Base-by-base conservation (phyloP, 2,113 vertebrate species). In the Percina caprodes region DNA sequence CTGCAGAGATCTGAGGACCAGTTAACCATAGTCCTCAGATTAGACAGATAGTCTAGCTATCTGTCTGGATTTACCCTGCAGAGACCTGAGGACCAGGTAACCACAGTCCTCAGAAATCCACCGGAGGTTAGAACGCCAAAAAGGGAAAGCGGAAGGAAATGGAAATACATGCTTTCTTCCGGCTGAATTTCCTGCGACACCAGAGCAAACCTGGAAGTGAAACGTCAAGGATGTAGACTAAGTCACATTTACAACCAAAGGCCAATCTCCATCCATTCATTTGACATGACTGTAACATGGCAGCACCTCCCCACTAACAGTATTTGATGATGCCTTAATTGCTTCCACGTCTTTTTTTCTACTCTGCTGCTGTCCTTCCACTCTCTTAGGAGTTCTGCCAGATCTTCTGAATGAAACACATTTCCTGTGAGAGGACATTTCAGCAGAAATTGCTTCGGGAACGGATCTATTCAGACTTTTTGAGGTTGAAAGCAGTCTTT, bases 341-440 rank as follows among this genome's bases (percentile, higher is more conserved):
- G 14, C 56, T 69, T 78, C 33, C 56, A n/a, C 48, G 21, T 69
- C 21, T 26, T n/a, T 62, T 26, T n/a, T 30, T 26, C 56, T 78
- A 10, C 24, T 56, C 13, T 42, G 46, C 67, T 13, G 49, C 63
- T 54, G 63, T 74, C 61, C 61, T 45, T 33, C 66, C 80, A 21
- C 35, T 46, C 42, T 24, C 18, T 45, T 18, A 51, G 42, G 23
- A 45, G 42, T 55, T 39, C 39, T 81, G 79, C 58, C 74, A 78
- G 63, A 82, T 78, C n/a, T n/a, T n/a, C 12, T 74, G 69, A 66
- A 74, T 69, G 24, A 52, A 49, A 33, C 23, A 19, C 52, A 82
- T 69, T 86, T 82, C 18, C 65, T 70, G 59, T 9, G 4, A 39
- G 24, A 72, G 68, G 72, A 59, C 67, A 1, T 72, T 77, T 54